Conservation (phyloP, 30 jellyfish, hydroid and myxozoan genomes). For the Hydractinia symbiolongicarpus region DNA sequence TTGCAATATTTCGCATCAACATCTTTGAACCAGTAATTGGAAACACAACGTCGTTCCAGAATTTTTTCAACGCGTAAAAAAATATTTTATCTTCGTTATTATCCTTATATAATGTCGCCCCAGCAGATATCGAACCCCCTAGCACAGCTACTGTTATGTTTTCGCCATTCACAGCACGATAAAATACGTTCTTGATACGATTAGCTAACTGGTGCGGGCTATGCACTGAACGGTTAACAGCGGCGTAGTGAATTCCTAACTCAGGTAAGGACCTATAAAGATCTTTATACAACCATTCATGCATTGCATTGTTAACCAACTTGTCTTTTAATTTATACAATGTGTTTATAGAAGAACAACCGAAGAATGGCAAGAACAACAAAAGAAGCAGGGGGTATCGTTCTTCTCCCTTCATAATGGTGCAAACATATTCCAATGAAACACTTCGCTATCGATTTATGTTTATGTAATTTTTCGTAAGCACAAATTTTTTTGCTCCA, state of each 20-base stretch:
- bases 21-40: constrained; percentile 67
- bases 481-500: too few species aligned
- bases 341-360: background rate
- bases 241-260: constrained; percentile 57
- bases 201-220: constrained; percentile 48
- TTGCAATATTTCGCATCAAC: constrained; percentile 46
- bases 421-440: too few species aligned
- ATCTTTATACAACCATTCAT: constrained; percentile 75
- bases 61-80: constrained; percentile 62
- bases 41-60: constrained; percentile 79
- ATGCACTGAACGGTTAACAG: constrained; percentile 52
- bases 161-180: constrained; percentile 68
- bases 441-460: too few species aligned
- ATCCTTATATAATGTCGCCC: constrained; percentile 79
- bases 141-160: constrained; percentile 55
- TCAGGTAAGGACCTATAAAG: constrained; percentile 50
- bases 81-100: constrained; percentile 47
- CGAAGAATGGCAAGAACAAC: background rate
- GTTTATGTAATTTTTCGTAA: too few species aligned
- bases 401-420: too few species aligned
- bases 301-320: constrained; percentile 62
- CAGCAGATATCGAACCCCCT: constrained; percentile 96
- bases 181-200: constrained; percentile 50
- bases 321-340: constrained; percentile 48
- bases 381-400: too few species aligned